Conservation (phyloP, 92 coral and sea anemone genomes). For the Parazoanthus atlanticus region DNA sequence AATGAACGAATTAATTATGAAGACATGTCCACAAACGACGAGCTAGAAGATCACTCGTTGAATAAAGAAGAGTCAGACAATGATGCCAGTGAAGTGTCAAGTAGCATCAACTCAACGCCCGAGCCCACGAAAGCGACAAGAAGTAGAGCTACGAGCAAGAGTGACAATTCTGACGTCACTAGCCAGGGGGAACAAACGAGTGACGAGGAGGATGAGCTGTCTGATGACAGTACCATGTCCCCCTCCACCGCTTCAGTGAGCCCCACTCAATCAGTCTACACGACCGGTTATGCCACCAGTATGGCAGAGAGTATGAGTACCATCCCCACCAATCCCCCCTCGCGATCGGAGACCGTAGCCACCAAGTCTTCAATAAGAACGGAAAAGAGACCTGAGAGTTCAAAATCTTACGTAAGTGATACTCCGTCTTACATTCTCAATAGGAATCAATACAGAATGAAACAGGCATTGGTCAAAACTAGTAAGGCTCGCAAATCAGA, state of each 20-base stretch:
- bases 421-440: slow-evolving; percentile 38
- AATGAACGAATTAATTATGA: not conserved
- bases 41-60: not conserved
- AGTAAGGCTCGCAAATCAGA: not conserved
- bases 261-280: slow-evolving; percentile 5
- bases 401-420: slow-evolving; percentile 30
- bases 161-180: not conserved
- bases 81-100: not conserved
- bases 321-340: slow-evolving; percentile 30
- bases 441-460: slow-evolving; percentile 34
- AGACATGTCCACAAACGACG: not conserved
- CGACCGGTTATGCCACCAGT: slow-evolving; percentile 33
- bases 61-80: not conserved
- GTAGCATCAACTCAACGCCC: not conserved
- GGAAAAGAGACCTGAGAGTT: not conserved
- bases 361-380: not conserved
- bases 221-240: slow-evolving; percentile 6
- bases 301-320: slow-evolving; percentile 25
- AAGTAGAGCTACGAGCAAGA: not conserved
- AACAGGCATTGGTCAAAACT: not conserved
- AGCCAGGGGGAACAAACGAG: slow-evolving; percentile 11
- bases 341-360: slow-evolving; percentile 16
- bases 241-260: not conserved
- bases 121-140: not conserved
- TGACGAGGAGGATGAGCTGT: slow-evolving; percentile 18